These are phyloP conservation scores for Bacillus rossius DNA, from an alignment of 1,140 invertebrate genomes.

Conservation along the genomic window DNA sequence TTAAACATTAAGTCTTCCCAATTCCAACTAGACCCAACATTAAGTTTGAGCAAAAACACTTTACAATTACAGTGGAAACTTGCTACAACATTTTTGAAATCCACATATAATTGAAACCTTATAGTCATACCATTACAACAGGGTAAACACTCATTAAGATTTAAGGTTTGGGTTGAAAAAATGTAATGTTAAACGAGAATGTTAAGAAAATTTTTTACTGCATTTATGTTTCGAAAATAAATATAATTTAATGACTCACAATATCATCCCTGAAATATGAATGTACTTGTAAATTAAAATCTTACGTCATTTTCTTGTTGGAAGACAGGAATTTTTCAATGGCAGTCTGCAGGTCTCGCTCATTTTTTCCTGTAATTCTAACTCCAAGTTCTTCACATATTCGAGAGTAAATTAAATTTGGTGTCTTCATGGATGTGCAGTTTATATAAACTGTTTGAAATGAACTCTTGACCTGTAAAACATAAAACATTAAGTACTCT, in stretches of 20 bases:
- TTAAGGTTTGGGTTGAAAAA: not conserved
- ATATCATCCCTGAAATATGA: no score
- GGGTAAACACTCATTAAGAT: no score
- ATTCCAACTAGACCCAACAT: no score
- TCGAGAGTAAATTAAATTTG: conserved; percentile 62
- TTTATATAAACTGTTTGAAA: conserved; percentile 70
- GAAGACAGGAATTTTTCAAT: conserved; percentile 61
- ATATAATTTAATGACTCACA: no score
- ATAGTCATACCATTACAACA: no score
- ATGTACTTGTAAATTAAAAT: conserved; percentile 20
- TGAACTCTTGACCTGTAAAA: conserved; percentile 47
- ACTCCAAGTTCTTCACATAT: conserved; percentile 58
- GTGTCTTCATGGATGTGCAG: conserved; percentile 73
- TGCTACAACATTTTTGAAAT: no score
- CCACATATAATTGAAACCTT: no score
- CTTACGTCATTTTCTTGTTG: conserved; percentile 60
- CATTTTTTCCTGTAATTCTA: conserved; percentile 36
- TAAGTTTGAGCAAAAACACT: no score
- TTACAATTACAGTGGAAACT: no score
- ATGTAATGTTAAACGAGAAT: not conserved
- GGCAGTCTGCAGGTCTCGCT: conserved; percentile 52
- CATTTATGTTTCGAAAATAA: no score
- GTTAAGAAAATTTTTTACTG: not conserved
- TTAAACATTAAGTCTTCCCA: no score
- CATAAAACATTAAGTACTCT: conserved; percentile 24